A percentile compares a stretch with the other conserved stretches of the same genome.
Conservation (phyloP, 2,797 vertebrate species). For the Amphiprion clarkii region DNA sequence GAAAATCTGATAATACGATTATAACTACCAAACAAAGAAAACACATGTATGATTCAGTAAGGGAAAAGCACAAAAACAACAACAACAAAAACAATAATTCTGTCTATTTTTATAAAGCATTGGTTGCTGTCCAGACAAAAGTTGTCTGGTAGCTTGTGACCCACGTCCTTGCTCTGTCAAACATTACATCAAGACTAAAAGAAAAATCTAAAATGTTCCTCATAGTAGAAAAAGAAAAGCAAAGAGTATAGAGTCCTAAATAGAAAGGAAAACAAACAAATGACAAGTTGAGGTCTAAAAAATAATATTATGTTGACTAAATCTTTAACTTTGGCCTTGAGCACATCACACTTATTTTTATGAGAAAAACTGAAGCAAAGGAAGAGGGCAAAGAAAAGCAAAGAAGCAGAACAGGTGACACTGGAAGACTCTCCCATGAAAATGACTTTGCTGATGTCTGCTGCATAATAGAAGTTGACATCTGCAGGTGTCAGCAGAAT, state of each 20-base stretch:
- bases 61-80: too few relatives aligned
- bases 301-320: background rate
- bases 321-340: background rate
- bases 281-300: background rate
- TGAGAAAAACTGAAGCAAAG: background rate
- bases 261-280: background rate
- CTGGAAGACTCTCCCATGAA: constrained; percentile 39
- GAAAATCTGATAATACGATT: too few relatives aligned
- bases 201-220: background rate
- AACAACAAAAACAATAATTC: background rate
- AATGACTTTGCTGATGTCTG: constrained; percentile 70
- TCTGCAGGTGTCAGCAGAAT: constrained; percentile 78
- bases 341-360: background rate
- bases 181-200: background rate
- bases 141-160: constrained; percentile 41
- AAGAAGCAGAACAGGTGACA: constrained; percentile 35
- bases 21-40: too few relatives aligned
- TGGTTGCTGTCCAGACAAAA: constrained; percentile 37
- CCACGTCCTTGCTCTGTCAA: constrained; percentile 41
- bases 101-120: constrained; percentile 27
- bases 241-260: background rate
- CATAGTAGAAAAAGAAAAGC: background rate
- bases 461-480: constrained; percentile 70
- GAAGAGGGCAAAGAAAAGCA: background rate
- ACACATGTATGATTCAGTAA: too few relatives aligned